Conservation (phyloP, 2,888 invertebrate species). For the Chrysina gloriosa region DNA sequence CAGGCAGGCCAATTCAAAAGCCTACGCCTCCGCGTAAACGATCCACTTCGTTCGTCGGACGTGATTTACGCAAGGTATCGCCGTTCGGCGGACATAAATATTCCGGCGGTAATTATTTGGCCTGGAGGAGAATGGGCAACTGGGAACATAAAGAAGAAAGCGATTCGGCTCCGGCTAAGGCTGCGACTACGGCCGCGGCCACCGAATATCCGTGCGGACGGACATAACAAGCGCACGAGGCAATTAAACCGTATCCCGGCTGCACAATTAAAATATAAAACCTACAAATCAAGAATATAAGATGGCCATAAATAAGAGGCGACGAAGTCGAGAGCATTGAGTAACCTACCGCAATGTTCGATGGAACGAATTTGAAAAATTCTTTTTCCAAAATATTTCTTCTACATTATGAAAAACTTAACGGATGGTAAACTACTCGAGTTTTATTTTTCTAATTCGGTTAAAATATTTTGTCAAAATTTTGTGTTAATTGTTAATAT, state of each 20-base stretch:
- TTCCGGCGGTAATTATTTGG: slow-evolving; percentile 36
- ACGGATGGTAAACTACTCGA: background rate
- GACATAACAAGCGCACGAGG: slow-evolving; percentile 37
- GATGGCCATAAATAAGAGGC: slow-evolving; percentile 30
- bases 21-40: slow-evolving; percentile 29
- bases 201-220: slow-evolving; percentile 33
- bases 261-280: slow-evolving; percentile 39
- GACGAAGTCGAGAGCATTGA: slow-evolving; percentile 9
- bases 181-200: slow-evolving; percentile 17
- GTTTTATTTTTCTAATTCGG: too few relatives aligned
- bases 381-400: background rate
- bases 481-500: background rate
- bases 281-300: slow-evolving; percentile 36
- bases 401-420: background rate
- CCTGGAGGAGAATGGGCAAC: slow-evolving; percentile 29
- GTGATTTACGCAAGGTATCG: slow-evolving; percentile 36
- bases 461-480: background rate
- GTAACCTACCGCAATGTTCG: slow-evolving; percentile 30
- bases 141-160: slow-evolving; percentile 34
- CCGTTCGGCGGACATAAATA: slow-evolving; percentile 36
- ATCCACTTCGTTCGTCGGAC: slow-evolving; percentile 22
- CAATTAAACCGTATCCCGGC: slow-evolving; percentile 35
- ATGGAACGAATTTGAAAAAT: background rate
- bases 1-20: slow-evolving; percentile 7
- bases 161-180: slow-evolving; percentile 28